These are phyloP conservation scores for Drosophila ohnishii DNA, from an alignment of 1,140 invertebrate species.

Conservation along the genomic window DNA sequence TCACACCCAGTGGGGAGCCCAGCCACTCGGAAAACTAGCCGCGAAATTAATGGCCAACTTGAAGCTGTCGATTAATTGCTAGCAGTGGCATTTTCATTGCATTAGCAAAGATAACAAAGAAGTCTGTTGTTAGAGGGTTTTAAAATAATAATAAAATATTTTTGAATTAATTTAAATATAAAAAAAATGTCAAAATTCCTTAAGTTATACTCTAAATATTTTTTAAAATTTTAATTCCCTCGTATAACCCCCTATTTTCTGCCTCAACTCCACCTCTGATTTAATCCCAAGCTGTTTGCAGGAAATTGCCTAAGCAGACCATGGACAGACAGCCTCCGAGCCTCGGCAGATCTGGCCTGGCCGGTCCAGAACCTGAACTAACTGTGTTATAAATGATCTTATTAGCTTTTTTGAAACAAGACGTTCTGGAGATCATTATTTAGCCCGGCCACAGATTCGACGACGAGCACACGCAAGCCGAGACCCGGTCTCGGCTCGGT, in stretches of 20 bases:
- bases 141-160: neutral
- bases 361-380: conserved; percentile 60
- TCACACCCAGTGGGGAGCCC: conserved; percentile 46
- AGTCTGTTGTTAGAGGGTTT: neutral
- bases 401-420: conserved; percentile 82
- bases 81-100: conserved; percentile 71
- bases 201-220: neutral
- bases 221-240: neutral
- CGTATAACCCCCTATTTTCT: neutral
- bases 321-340: conserved; percentile 31
- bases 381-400: conserved; percentile 82
- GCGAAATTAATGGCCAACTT: conserved; percentile 43
- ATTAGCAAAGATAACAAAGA: conserved; percentile 8
- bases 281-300: conserved; percentile 43
- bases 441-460: conserved; percentile 50
- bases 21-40: conserved; percentile 31
- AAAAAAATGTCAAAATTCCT: neutral
- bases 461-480: conserved; percentile 53
- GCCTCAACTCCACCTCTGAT: conserved; percentile 5
- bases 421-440: conserved; percentile 80
- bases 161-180: neutral
- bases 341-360: conserved; percentile 9
- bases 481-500: conserved; percentile 15
- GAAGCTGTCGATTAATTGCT: conserved; percentile 74
- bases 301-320: conserved; percentile 53